Base-by-base conservation (phyloP, 64 coral and sea anemone species). In the Stylophora pistillata region DNA sequence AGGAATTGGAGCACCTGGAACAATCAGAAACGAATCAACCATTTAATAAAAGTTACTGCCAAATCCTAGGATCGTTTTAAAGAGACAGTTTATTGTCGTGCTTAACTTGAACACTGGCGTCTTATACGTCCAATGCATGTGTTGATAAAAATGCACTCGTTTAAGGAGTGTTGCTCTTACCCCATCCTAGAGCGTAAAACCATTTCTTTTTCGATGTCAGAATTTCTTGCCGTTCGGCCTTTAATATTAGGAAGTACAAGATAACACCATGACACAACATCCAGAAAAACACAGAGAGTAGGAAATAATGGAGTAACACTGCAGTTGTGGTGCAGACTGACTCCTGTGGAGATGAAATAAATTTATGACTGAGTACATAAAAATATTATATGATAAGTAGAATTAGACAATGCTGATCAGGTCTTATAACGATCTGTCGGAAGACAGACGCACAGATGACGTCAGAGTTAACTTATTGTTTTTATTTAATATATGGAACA, bases 151-250 rank as follows among this genome's bases (percentile, higher is more conserved):
- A 47, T 47, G 37, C 7, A 47, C 37, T 47, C 7, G 37, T 47
- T 47, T 7, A 47, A 47, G 37, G 37, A 47, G 37, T 47, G 37
- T 68, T 21, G 13, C 65, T 31, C 88, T 81, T 77, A 93, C 91
- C 91, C 91, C 91, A 93, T 68, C 91, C 85, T 20, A 93, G 31
- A 82, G 54, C 76, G 74, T 81, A 93, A 60, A 76, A 93, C 41
- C 73, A 88, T 60, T 93, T 93, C 77, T 88, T 23, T 34, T 93
- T 88, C 9, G 78, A 57, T n/a, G 81, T 59, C 13, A 53, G 66
- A 30, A 53, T 54, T 53, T 79, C 76, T 28, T 26, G 32, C 26
- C 88, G 53, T 34, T 84, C 80, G 30, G 80, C 77, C 13, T 73
- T 88, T 78, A 93, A 79, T 33, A 93, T 59, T 31, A 93, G 58